Evolutionary conservation across 2,113 vertebrate species (phyloP), one percentile per base, ranked within the genome.

Genomic region (Sisor rabdophorus): DNA sequence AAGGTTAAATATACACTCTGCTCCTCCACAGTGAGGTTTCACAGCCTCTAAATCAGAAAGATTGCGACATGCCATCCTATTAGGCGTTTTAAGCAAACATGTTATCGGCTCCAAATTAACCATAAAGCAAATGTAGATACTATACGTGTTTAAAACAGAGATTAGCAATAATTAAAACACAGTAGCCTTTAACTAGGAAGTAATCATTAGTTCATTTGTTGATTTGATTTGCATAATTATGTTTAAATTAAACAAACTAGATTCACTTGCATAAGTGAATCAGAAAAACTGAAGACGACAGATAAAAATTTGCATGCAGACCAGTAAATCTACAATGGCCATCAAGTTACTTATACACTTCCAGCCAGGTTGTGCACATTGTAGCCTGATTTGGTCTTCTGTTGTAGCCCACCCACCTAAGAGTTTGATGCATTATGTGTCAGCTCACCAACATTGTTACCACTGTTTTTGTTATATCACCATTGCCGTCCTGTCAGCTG

Each of bases 1-100:
- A 36, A 64, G 80, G 40, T 70, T 74, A 71, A 79, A 85, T 69
- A 80, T 55, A 78, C 79, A 55, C 19, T 76, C 28, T 30, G 68
- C 56, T 47, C n/a, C 61, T 60, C 59, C 19, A 30, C 70, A 54
- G 60, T 59, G 44, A 54, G 60, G 64, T 44, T 55, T 54, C 6
- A 24, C 50, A 65, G 54, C 30, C 36, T 11, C 28, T 56, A 47
- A 56, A 67, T 15, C 50, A 17, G 15, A 53, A 15, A 53, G 60
- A 40, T 17, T 10, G 8, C 20, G 11, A 48, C 71, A 48, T 61
- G 58, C 26, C 19, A 59, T 13, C 19, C 26, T 20, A 47, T 59
- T 58, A 73, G 52, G 52, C 26, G 6, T 24, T 28, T 47, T 47
- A 13, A 16, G 20, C 59, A 36, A 32, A 53, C 4, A 50, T 32